A percentile compares a stretch with the other conserved stretches of the same genome.
These are phyloP conservation scores for Lasioglossum albipes DNA, from an alignment of 1,140 invertebrate genomes.

Conservation along the genomic window DNA sequence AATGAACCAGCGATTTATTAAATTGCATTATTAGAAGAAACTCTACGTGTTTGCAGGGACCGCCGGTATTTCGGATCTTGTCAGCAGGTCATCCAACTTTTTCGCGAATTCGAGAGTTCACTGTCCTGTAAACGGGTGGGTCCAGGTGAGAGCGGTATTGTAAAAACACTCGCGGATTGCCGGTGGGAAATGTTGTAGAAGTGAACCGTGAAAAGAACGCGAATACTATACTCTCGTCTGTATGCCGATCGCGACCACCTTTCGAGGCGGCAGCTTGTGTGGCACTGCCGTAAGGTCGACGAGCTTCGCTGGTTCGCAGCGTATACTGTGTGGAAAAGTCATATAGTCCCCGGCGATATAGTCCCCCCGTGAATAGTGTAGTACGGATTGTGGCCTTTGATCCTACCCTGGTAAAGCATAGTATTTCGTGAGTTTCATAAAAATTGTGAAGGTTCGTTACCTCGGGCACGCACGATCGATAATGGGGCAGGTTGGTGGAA, in stretches of 20 bases:
- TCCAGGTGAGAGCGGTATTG: neutral
- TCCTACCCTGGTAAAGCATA: neutral
- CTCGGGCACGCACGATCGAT: conserved; percentile 33
- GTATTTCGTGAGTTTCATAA: conserved; percentile 33
- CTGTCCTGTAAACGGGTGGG: neutral
- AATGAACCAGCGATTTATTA: neutral
- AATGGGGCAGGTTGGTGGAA: neutral
- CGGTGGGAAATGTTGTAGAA: neutral
- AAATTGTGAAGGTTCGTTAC: conserved; percentile 33
- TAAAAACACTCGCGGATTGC: too few relatives aligned
- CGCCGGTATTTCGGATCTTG: neutral
- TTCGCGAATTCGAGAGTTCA: neutral
- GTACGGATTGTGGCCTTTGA: conserved; percentile 26
- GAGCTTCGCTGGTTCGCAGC: conserved; percentile 47
- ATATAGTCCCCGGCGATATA: conserved; percentile 28
- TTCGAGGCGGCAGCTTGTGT: conserved; percentile 51
- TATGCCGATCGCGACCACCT: conserved; percentile 51
- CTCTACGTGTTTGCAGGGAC: neutral
- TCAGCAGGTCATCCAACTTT: neutral
- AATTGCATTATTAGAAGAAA: neutral
- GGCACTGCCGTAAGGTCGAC: conserved; percentile 59
- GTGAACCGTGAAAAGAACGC: neutral
- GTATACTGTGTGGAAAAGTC: conserved; percentile 35
- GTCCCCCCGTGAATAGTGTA: conserved; percentile 8
- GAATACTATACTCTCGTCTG: neutral